phyloP scores from a whole-genome alignment of 1,140 invertebrate genomes.

The Hetaerina americana region DNA sequence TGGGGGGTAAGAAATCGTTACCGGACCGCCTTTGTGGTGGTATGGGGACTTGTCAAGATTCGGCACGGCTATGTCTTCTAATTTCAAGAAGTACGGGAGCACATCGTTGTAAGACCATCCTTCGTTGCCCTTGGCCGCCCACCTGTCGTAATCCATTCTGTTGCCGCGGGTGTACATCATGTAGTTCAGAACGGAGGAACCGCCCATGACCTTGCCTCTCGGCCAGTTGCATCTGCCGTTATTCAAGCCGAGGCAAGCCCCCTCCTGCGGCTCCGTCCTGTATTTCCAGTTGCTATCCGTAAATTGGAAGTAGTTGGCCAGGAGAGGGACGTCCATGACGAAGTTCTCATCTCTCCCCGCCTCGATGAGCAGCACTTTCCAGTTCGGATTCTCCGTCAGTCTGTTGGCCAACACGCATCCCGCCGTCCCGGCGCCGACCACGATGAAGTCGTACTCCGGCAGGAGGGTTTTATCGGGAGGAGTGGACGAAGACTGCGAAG shows the following conservation, averaged over 20 bases:
- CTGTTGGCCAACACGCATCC: conserved; percentile 45
- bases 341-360: conserved; percentile 32
- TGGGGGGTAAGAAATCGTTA: conserved; percentile 41
- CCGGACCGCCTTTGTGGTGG: conserved; percentile 44
- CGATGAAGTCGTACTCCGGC: conserved; percentile 28
- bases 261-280: conserved; percentile 40
- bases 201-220: conserved; percentile 65
- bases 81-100: conserved; percentile 67
- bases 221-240: conserved; percentile 50
- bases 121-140: conserved; percentile 58
- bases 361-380: conserved; percentile 51
- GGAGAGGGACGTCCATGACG: conserved; percentile 51
- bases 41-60: conserved; percentile 29
- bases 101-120: conserved; percentile 76
- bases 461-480: conserved; percentile 13
- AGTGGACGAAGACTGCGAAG: conserved; percentile 5
- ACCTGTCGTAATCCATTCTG: conserved; percentile 60
- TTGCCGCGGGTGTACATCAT: conserved; percentile 83
- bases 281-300: conserved; percentile 52
- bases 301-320: conserved; percentile 46
- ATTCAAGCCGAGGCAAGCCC: conserved; percentile 31
- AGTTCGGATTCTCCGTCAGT: conserved; percentile 50
- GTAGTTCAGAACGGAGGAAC: conserved; percentile 74
- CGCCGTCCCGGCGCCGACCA: conserved; percentile 44
- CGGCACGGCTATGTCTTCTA: conserved; percentile 42